These are phyloP conservation scores for Sphecodes monilicornis DNA, from an alignment of 2,888 invertebrate genomes.

Conservation along the genomic window DNA sequence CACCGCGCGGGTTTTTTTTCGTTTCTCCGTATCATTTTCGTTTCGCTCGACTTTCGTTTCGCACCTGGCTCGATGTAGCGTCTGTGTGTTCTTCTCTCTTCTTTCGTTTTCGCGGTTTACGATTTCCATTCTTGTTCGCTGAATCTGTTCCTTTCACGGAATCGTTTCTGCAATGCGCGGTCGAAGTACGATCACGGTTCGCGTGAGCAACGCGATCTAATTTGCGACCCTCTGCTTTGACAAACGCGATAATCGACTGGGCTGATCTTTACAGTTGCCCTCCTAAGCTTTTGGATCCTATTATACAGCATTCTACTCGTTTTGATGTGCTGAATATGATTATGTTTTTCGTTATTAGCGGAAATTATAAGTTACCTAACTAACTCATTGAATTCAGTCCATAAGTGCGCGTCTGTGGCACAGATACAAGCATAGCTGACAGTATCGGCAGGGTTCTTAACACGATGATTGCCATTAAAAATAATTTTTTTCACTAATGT, in stretches of 20 bases:
- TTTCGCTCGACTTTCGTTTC: conserved; percentile 19
- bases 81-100: neutral
- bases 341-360: no score
- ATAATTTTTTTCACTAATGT: no score
- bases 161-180: neutral
- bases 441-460: no score
- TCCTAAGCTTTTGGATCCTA: no score
- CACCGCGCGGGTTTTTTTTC: neutral
- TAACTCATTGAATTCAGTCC: no score
- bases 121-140: neutral
- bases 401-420: no score
- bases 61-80: neutral
- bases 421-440: no score
- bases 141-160: neutral
- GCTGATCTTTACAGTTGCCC: neutral
- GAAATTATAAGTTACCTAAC: no score
- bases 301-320: no score
- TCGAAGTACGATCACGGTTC: neutral
- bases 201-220: conserved; percentile 38
- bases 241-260: neutral
- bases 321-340: no score
- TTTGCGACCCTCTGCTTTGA: neutral
- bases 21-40: neutral
- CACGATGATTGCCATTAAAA: no score
- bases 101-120: neutral